phyloP scores from a whole-genome alignment of 2,888 invertebrate species.

The Automeris io region DNA sequence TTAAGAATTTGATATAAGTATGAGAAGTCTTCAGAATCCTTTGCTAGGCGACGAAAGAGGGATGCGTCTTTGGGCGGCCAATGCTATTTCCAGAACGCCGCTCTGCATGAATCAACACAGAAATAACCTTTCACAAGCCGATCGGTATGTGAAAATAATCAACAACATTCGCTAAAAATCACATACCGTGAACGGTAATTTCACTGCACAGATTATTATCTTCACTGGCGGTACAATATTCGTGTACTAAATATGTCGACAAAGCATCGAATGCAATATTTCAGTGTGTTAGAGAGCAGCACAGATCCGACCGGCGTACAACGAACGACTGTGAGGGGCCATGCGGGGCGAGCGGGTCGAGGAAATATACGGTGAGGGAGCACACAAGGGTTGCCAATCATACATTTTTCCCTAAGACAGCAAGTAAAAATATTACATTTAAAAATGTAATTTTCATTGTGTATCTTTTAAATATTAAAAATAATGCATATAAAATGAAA shows the following conservation, averaged over 20 bases:
- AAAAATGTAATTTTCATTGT: too few species aligned
- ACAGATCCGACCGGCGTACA: conserved; percentile 60
- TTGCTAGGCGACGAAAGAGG: conserved; percentile 45
- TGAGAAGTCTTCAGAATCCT: conserved; percentile 51
- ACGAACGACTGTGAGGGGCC: conserved; percentile 57
- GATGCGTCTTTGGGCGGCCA: conserved; percentile 63
- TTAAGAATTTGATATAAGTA: conserved; percentile 11
- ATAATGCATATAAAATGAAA: too few species aligned
- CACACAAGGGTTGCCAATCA: conserved; percentile 22
- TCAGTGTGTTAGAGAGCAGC: conserved; percentile 40
- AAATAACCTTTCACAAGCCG: conserved; percentile 74
- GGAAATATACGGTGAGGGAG: conserved; percentile 29
- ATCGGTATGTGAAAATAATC: conserved; percentile 60
- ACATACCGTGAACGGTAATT: conserved; percentile 71
- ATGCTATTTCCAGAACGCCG: conserved; percentile 74
- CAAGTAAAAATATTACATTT: too few species aligned
- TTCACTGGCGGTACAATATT: conserved; percentile 48
- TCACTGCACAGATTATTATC: conserved; percentile 63
- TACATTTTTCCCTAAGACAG: too few species aligned
- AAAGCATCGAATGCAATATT: conserved; percentile 60
- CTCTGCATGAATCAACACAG: conserved; percentile 75
- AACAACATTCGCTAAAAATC: conserved; percentile 52
- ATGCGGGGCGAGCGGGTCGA: conserved; percentile 31
- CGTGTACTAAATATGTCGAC: conserved; percentile 52
- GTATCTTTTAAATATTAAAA: too few species aligned